Evolutionary conservation across 2,888 invertebrate genomes (phyloP), one percentile per base, ranked within the genome.

Genomic region (Coecobrya sp.): DNA sequence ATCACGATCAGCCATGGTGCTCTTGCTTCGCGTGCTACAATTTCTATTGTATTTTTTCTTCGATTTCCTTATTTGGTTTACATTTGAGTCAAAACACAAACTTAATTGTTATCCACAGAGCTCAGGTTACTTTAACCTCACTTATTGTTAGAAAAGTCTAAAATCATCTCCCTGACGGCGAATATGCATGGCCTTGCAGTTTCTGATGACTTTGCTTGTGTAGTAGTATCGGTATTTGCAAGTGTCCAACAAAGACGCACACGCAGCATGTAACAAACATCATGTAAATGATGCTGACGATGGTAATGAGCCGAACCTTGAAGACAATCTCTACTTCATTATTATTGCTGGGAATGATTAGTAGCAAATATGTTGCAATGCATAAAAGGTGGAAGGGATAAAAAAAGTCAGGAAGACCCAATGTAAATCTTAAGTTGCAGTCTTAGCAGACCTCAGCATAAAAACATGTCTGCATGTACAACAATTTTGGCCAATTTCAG

Each of bases 1-100:
- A 85, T 92, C 92, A 45, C 92, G 92, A 82, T 92, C 92, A 19
- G 86, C 89, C 92, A 92, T 92, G n/a, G 4, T 76, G 65, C 30
- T 62, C 52, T n/a, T n/a, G 27, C n/a, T 8, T 81, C 19, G 2
- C 81, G 49, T 76, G 45, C 13, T 3, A 76, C 49, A 25, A 22
- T 19, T n/a, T 73, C 1, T 10, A 4, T 8, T 19, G 4, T 42
- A 16, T 22, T 70, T 62, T 25, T 62, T 68, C n/a, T n/a, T n/a
- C n/a, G n/a, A n/a, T n/a, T 42, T 70, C 7, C 36, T 70, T 70
- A 19, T 42, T 70, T 1, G 59, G 36, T 30, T 36, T 55, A 16
- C n/a, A n/a, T 19, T n/a, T 19, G 16, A 16, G 16, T n/a, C n/a
- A 0, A n/a, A n/a, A 1, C n/a, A n/a, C n/a, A 4, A n/a, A 55